Evolutionary conservation across 2,888 invertebrate species (phyloP).

Genomic region (Ectropis crepuscularia): DNA sequence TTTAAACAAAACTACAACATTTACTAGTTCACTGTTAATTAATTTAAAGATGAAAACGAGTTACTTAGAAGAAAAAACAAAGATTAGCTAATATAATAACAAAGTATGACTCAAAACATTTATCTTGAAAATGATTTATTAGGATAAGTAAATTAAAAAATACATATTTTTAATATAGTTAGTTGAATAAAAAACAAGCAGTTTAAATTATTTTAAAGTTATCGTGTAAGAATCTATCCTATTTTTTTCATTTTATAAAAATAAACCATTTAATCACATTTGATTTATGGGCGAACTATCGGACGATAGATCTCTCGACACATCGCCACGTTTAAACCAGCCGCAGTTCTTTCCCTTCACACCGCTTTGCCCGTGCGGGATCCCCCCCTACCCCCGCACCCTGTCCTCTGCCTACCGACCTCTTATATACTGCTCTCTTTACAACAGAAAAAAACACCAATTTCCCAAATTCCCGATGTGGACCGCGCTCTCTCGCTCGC

Average conservation of each 20-base stretch:
- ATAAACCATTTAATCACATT: conserved; percentile 30
- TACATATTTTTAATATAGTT: too few relatives aligned
- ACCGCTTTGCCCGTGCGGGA: conserved; percentile 81
- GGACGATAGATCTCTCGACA: conserved; percentile 57
- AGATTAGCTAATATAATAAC: too few relatives aligned
- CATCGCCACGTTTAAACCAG: conserved; percentile 48
- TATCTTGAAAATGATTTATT: too few relatives aligned
- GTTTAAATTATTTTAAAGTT: too few relatives aligned
- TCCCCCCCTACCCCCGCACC: conserved; percentile 65
- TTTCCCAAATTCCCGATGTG: conserved; percentile 83
- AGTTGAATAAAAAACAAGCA: too few relatives aligned
- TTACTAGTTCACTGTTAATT: too few relatives aligned
- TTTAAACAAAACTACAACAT: too few relatives aligned
- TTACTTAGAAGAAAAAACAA: too few relatives aligned
- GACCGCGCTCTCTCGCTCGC: conserved; percentile 79
- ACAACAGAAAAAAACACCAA: conserved; percentile 83
- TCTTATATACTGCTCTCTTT: conserved; percentile 84
- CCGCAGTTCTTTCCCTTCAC: conserved; percentile 82
- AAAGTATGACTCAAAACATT: too few relatives aligned
- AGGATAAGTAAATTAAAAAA: too few relatives aligned
- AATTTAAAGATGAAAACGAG: too few relatives aligned
- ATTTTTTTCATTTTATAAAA: not conserved
- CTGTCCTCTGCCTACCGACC: conserved; percentile 80
- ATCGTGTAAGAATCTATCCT: too few relatives aligned
- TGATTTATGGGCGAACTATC: conserved; percentile 58